Percentiles rank a stretch among this genome's conserved stretches.
Evolutionary conservation across 2,888 invertebrate genomes (phyloP).

Genomic region (Andrena bucephala): DNA sequence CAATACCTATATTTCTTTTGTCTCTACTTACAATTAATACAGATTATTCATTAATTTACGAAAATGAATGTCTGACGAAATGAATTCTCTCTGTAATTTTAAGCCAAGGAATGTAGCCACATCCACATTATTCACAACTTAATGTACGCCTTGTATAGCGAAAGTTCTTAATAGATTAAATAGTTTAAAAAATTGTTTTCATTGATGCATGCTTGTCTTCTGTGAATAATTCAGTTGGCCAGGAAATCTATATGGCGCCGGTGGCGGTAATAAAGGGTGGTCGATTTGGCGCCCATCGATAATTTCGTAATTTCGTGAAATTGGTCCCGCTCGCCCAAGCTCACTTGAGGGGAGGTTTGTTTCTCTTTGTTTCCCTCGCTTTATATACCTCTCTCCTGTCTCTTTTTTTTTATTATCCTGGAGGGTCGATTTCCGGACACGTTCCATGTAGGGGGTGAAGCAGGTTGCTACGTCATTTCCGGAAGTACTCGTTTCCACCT

Average conservation of each 20-base stretch:
- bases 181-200: slow-evolving; percentile 13
- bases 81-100: too few relatives aligned
- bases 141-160: too few relatives aligned
- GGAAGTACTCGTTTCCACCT: slow-evolving; percentile 69
- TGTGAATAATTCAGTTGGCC: slow-evolving; percentile 47
- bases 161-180: background rate
- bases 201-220: slow-evolving; percentile 28
- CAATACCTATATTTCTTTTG: too few relatives aligned
- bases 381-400: slow-evolving; percentile 15
- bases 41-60: too few relatives aligned
- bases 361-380: slow-evolving; percentile 30
- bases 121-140: too few relatives aligned
- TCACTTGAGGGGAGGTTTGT: slow-evolving; percentile 43
- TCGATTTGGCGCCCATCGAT: slow-evolving; percentile 61
- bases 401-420: slow-evolving; percentile 50
- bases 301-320: slow-evolving; percentile 76
- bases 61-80: too few relatives aligned
- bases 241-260: slow-evolving; percentile 51
- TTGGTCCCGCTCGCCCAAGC: slow-evolving; percentile 69
- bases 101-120: too few relatives aligned
- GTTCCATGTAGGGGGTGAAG: slow-evolving; percentile 75
- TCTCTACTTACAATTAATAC: too few relatives aligned
- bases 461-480: slow-evolving; percentile 81
- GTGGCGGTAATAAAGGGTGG: slow-evolving; percentile 54
- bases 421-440: slow-evolving; percentile 77